Evolutionary conservation across 2,113 vertebrate genomes (phyloP), one percentile per base, ranked within the genome.

Genomic region (Oreochromis tanganicae): DNA sequence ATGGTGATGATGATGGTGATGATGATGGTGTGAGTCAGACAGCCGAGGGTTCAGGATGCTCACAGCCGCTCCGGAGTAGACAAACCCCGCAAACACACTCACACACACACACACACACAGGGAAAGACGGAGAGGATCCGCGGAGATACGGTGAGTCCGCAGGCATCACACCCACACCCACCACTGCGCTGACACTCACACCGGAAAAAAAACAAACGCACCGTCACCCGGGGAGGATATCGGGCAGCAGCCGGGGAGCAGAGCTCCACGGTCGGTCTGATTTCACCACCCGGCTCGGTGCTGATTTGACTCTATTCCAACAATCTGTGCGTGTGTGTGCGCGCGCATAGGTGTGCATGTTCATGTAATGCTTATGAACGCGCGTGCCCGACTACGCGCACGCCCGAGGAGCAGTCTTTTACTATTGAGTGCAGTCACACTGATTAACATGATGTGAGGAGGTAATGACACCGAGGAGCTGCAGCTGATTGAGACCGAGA

Each of bases 11-110:
- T 59, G 56, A 57, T 59, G 56, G 56, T 71, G 88, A 66, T 85
- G 92, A 61, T 82, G 93, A 19, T 78, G 83, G 21, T 85, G 90
- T 94, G 92, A 94, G 80, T 94, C 92, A 94, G 82, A 94, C 80
- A 91, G 87, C 85, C 63, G 88, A 86, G 71, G 85, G 48, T 87
- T 85, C 89, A 81, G 88, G 90, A 91, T 91, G 89, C 83, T 90
- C 87, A 87, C 63, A 91, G 87, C 86, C 88, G 84, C 92, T 63
- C 82, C 68, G 32, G 79, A 92, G 63, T 81, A 84, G 66, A 90
- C 78, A n/a, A 81, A 78, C n/a, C 86, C 81, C 61, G 85, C 68
- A 78, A 52, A 55, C 78, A 79, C 9, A 29, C 56, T 21, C 14
- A 7, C 19, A 41, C 68, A 75, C 9, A 36, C 63, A 34, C n/a